These are phyloP conservation scores for Simalia tracyae DNA, from an alignment of 2,797 vertebrate species.

Conservation along the genomic window DNA sequence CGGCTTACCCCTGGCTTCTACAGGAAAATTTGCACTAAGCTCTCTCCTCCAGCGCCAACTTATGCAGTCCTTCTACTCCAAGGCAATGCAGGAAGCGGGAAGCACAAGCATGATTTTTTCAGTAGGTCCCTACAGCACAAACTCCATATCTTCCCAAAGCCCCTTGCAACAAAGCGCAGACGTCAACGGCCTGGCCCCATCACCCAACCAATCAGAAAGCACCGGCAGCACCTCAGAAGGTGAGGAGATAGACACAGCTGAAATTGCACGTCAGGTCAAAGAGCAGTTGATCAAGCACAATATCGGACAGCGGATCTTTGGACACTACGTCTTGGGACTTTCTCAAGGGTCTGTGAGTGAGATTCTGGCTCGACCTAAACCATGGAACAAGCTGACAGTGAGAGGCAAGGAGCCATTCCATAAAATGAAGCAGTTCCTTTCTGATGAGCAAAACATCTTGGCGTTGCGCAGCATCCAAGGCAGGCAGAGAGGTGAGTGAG, in stretches of 20 bases:
- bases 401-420: conserved; percentile 97
- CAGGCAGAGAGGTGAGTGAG: conserved; percentile 86
- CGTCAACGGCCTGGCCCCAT: conserved; percentile 88
- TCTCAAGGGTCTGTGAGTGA: conserved; percentile 96
- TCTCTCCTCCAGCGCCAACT: conserved; percentile 96
- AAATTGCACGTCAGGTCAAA: conserved; percentile 96
- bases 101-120: conserved; percentile 92
- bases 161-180: conserved; percentile 89
- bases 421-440: conserved; percentile 98
- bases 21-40: conserved; percentile 96
- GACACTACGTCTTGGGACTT: conserved; percentile 95
- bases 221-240: conserved; percentile 88
- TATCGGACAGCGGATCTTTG: conserved; percentile 95
- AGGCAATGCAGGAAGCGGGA: conserved; percentile 95
- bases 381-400: conserved; percentile 86
- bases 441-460: conserved; percentile 95
- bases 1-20: conserved; percentile 88
- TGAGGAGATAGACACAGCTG: conserved; percentile 95
- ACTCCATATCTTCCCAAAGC: conserved; percentile 92
- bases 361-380: conserved; percentile 88
- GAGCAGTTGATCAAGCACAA: conserved; percentile 99
- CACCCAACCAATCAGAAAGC: conserved; percentile 92
- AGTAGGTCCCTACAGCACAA: conserved; percentile 91
- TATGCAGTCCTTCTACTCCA: conserved; percentile 98
- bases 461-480: conserved; percentile 96